A percentile compares a stretch with the other conserved stretches of the same genome.
These are phyloP conservation scores for Phyllotreta striolata DNA, from an alignment of 2,888 invertebrate genomes.

Conservation along the genomic window DNA sequence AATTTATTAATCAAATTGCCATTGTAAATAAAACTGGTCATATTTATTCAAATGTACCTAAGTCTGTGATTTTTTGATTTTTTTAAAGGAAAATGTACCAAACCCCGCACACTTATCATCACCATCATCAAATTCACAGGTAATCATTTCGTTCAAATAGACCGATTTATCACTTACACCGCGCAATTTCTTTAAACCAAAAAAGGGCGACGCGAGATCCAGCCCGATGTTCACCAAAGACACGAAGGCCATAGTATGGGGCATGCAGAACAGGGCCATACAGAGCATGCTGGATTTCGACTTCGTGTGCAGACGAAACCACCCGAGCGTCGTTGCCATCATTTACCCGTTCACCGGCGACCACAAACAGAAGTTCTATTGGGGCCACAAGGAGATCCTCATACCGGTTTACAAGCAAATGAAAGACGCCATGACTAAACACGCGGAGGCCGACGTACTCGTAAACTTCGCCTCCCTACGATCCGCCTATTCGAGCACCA, in stretches of 20 bases:
- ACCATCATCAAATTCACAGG: constrained; percentile 46
- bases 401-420: constrained; percentile 95
- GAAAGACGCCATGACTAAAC: constrained; percentile 95
- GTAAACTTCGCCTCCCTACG: constrained; percentile 97
- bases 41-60: constrained; percentile 24
- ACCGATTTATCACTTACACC: neutral
- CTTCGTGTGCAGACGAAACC: constrained; percentile 87
- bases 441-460: constrained; percentile 92
- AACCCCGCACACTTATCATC: constrained; percentile 54
- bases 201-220: constrained; percentile 45
- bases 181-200: constrained; percentile 31
- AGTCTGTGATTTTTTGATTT: constrained; percentile 29
- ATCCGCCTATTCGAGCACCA: constrained; percentile 95
- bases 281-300: constrained; percentile 97
- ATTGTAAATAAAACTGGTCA: constrained; percentile 34
- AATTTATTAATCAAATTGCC: neutral
- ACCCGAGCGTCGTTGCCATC: constrained; percentile 94
- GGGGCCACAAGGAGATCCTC: constrained; percentile 97
- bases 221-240: constrained; percentile 77
- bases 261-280: constrained; percentile 97
- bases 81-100: constrained; percentile 48
- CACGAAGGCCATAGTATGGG: constrained; percentile 97
- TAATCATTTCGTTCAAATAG: constrained; percentile 33
- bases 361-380: constrained; percentile 99
- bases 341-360: constrained; percentile 99